Evolutionary conservation across 2,888 invertebrate species (phyloP).

Genomic region (Belgica antarctica): DNA sequence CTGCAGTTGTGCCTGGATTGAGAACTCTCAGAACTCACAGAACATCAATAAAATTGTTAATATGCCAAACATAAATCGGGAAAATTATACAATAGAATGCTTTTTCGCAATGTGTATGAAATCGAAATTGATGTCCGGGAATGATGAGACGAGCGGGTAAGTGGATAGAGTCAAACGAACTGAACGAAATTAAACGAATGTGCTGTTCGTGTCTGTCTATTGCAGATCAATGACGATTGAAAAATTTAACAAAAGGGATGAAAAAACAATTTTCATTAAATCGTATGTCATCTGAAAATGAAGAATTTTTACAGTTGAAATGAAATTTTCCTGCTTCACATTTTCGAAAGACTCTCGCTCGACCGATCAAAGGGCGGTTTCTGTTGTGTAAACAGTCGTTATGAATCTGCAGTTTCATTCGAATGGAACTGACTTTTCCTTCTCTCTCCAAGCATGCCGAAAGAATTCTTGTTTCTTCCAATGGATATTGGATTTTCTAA

Average conservation of each 20-base stretch:
- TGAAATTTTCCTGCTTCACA: slow-evolving; percentile 23
- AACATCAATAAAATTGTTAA: slow-evolving; percentile 40
- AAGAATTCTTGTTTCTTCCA: no score
- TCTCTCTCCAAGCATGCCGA: not conserved
- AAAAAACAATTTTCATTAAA: slow-evolving; percentile 44
- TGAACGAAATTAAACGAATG: slow-evolving; percentile 40
- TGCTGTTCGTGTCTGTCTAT: slow-evolving; percentile 39
- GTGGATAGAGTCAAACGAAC: no score
- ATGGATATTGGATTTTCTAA: no score
- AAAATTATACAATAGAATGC: slow-evolving; percentile 20
- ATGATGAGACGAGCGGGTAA: not conserved
- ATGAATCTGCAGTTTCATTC: slow-evolving; percentile 31
- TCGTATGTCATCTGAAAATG: slow-evolving; percentile 44
- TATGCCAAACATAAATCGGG: slow-evolving; percentile 29
- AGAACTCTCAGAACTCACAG: no score
- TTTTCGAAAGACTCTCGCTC: slow-evolving; percentile 29
- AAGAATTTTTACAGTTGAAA: slow-evolving; percentile 42
- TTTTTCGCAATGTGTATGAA: not conserved
- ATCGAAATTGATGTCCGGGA: slow-evolving; percentile 22
- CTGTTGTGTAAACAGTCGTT: slow-evolving; percentile 36
- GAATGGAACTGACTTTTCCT: not conserved
- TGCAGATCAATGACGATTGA: slow-evolving; percentile 43
- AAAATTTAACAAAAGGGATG: slow-evolving; percentile 31
- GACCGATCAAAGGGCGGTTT: slow-evolving; percentile 40
- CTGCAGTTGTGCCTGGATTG: not conserved